Percentiles rank a stretch among this genome's conserved stretches.
These are phyloP conservation scores for Lineus longissimus DNA, from an alignment of 1,140 invertebrate genomes.

Conservation along the genomic window DNA sequence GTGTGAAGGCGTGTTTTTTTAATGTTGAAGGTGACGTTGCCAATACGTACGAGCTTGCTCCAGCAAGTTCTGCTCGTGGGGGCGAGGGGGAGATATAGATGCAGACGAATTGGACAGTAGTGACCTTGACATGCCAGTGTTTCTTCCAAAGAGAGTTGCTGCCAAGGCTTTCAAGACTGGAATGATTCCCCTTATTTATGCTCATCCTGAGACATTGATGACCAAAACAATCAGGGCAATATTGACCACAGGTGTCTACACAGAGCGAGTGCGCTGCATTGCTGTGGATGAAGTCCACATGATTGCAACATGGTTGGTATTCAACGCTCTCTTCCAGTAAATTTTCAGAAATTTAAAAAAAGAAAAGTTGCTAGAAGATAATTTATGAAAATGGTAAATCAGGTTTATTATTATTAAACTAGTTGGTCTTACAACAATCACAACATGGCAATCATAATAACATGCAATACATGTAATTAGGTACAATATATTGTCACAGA, in stretches of 20 bases:
- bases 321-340: no score
- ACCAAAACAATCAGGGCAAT: conserved; percentile 11
- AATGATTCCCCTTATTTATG: conserved; percentile 15
- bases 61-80: no score
- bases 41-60: background rate
- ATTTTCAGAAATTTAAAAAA: background rate
- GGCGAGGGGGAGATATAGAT: background rate
- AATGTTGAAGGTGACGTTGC: background rate
- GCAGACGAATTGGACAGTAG: conserved; percentile 2
- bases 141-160: background rate
- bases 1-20: background rate
- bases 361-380: background rate
- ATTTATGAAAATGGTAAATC: background rate
- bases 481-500: no score
- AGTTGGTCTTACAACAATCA: no score
- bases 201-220: conserved; percentile 19
- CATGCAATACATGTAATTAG: no score
- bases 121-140: background rate
- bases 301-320: conserved; percentile 22
- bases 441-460: no score
- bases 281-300: conserved; percentile 23
- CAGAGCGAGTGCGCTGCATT: conserved; percentile 7
- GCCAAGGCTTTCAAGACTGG: conserved; percentile 5
- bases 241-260: background rate
- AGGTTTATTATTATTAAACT: no score